A percentile compares a stretch with the other conserved stretches of the same genome.
Evolutionary conservation across 2,888 invertebrate species (phyloP).

Genomic region (Cryptus viduatorius): DNA sequence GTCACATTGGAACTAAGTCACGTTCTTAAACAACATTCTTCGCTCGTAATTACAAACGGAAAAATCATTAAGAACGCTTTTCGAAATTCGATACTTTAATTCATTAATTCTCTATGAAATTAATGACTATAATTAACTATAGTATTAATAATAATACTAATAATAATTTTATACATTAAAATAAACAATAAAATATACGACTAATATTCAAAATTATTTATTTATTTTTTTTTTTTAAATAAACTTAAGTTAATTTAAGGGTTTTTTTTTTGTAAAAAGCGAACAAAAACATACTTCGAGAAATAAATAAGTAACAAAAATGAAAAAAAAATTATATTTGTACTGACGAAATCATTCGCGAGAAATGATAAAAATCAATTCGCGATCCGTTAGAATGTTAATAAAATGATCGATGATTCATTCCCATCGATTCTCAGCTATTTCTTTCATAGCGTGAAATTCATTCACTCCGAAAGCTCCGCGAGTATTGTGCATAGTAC

Average conservation of each 20-base stretch:
- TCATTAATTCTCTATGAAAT: neutral
- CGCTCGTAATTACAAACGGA: neutral
- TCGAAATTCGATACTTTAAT: neutral
- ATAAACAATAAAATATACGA: no score
- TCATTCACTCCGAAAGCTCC: conserved; percentile 15
- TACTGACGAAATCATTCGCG: neutral
- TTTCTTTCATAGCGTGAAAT: neutral
- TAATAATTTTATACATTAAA: neutral
- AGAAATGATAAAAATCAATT: neutral
- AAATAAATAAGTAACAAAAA: neutral
- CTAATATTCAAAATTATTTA: no score
- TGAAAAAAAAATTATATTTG: neutral
- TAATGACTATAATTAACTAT: neutral
- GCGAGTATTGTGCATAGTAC: neutral
- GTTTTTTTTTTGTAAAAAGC: no score
- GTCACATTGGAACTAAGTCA: conserved; percentile 10
- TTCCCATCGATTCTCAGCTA: neutral
- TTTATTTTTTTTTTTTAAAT: no score
- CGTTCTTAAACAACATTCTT: neutral
- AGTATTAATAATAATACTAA: neutral
- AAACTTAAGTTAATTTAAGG: no score
- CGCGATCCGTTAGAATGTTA: neutral
- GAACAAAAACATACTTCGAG: no score
- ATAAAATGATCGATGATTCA: conserved; percentile 42
- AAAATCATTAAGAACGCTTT: neutral